phyloP scores from a whole-genome alignment of 2,797 vertebrate species.

The Phrynocephalus forsythii region DNA sequence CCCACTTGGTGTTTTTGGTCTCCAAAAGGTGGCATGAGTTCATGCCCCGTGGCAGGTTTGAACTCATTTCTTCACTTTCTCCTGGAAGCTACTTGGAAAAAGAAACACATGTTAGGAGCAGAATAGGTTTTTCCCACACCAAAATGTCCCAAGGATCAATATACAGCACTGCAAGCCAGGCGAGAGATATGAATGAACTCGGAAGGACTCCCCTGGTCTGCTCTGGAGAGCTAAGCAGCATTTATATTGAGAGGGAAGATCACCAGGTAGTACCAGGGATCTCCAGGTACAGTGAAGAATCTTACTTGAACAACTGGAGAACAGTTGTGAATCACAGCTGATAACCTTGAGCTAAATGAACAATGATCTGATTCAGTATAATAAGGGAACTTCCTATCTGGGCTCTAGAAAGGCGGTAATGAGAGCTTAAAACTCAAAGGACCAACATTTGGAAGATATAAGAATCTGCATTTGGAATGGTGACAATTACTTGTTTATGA shows the following conservation, averaged over 20 bases:
- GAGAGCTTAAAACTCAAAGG: too few species aligned
- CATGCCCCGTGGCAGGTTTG: too few species aligned
- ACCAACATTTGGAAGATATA: too few species aligned
- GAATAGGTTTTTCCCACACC: background rate
- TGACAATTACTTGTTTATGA: too few species aligned
- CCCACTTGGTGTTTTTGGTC: background rate
- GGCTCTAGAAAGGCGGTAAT: too few species aligned
- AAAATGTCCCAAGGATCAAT: background rate
- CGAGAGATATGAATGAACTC: background rate
- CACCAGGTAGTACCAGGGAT: too few species aligned
- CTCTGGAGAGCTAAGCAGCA: too few species aligned
- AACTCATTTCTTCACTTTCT: background rate
- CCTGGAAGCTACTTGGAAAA: background rate
- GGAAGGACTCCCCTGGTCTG: too few species aligned
- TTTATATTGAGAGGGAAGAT: too few species aligned
- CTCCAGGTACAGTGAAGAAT: background rate
- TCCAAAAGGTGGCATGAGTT: background rate
- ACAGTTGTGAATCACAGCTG: background rate
- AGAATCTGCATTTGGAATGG: too few species aligned
- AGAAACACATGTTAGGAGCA: background rate
- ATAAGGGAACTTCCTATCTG: too few species aligned
- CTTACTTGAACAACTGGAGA: background rate
- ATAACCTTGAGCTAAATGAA: background rate
- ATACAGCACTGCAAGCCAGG: background rate
- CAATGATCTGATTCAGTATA: background rate